Base-by-base conservation (phyloP, 2,113 vertebrate species). In the Narcine bancroftii region DNA sequence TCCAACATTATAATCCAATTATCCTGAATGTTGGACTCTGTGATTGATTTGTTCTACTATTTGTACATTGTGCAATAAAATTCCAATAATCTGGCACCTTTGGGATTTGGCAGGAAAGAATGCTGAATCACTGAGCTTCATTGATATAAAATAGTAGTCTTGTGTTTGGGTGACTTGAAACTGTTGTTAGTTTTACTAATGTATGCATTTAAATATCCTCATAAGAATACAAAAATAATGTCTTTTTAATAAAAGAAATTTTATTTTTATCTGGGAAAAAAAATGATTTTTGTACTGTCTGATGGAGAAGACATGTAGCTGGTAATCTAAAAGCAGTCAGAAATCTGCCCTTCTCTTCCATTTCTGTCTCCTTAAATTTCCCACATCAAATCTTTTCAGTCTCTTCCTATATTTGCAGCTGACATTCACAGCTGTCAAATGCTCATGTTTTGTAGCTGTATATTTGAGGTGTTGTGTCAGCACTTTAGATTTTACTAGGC, bases 391-490 rank as follows among this genome's bases (percentile, higher is more conserved):
- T 65, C 89, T 47, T 65, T 45, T 91, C 63, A 47, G 89, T 71
- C 89, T 71, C 63, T 69, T 45, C 47, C 24, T 15, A 47, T 66
- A 15, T 69, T 47, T 71, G 26, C 63, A 19, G 66, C 60, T 66
- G 56, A 21, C 36, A 69, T 63, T 91, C 87, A 91, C 63, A 69
- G 63, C 89, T 47, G 63, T 91, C 89, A 91, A 69, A 66, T 33
- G 39, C 13, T 91, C 53, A 91, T 69, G 36, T 71, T 69, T 69
- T 24, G 39, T 65, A 47, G 60, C 33, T 56, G 33, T 45, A 69
- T 7, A 69, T 69, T 91, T 65, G 71, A 39, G 65, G n/a, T n/a
- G n/a, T 26, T 91, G 89, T 33, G 42, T 33, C 89, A 91, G 42
- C 63, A 47, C 47, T 69, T 91, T 21, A 91, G 39, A 71, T 91